Evolutionary conservation across 2,888 invertebrate species (phyloP), one percentile per base, ranked within the genome.

Genomic region (Thera obeliscata): DNA sequence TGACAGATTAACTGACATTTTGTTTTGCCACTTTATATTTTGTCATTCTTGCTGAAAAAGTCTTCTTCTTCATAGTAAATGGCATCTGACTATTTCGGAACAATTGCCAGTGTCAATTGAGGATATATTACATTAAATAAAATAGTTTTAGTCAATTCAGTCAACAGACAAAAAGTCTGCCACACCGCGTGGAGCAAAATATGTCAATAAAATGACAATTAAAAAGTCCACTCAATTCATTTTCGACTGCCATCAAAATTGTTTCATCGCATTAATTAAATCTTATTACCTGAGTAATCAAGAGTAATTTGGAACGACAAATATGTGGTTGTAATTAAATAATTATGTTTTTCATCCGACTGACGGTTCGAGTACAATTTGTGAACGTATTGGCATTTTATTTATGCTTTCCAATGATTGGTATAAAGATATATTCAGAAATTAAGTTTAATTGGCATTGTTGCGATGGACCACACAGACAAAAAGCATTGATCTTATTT

Each of bases 281-380:
- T 48, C 49, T 62, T 56, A 49, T 52, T 59, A 33, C 50, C 35
- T 56, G 22, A 41, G 38, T 49, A 65, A 56, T 65, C 56, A 64
- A 59, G 49, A 48, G 59, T 64, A 55, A 64, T 64, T 64, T 55
- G 46, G 64, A 33, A 22, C 46, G 48, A 36, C 49, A 52, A 56
- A 60, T 59, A 60, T 48, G 52, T 38, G 41, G 33, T 59, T 55
- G 64, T 48, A 54, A 54, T 61, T 64, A 38, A 22, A 64, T 46
- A 57, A 52, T 22, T 11, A 2, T 11, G 22, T 54, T 55, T 55
- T 64, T 64, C 54, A 33, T 11, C 43, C 9, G 58, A 52, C 22
- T 22, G 22, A 46, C 11, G 11, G 36, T 46, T 52, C 55, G 56
- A 56, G 38, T 36, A 43, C n/a, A 38, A 63, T 57, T 64, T 22